Base-by-base conservation (phyloP, 2,797 vertebrate genomes). In the Selene dorsalis region DNA sequence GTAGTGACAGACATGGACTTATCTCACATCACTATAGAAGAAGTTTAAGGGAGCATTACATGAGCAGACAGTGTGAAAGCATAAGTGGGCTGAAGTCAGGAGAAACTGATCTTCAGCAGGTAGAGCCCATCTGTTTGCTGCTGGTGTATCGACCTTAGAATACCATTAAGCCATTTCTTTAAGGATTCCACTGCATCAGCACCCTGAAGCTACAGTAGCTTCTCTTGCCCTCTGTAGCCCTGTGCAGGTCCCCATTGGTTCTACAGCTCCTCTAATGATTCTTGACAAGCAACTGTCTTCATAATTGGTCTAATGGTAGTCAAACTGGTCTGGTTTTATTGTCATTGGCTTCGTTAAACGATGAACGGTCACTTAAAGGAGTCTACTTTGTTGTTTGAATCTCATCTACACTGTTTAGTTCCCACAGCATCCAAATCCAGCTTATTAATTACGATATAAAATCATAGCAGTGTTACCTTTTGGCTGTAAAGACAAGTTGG, bases 161-260 rank as follows among this genome's bases (percentile, higher is more conserved):
- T 88, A 84, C 84, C 91, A 91, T 90, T 89, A 88, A 88, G 80
- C 73, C 73, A 63, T 89, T 88, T 88, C 80, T 92, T 84, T 81
- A 84, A 84, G 73, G 85, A 85, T 90, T 91, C 81, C 87, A 84
- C 85, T 43, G 82, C 87, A 87, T 93, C 92, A 94, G 90, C 89
- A 90, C 18, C 73, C 50, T 82, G 69, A 71, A 75, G 85, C 73
- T 80, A 47, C 73, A 38, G 20, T 38, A 67, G 45, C 59, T 73
- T 82, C 58, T 61, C 77, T 67, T 64, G 71, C 68, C 78, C 74
- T 18, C 7, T 8, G 22, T 50, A 45, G 76, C 74, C 57, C 79
- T 30, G 1, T 74, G 53, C 71, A 39, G 56, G 52, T 62, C 70
- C 52, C 48, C 58, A 24, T 24, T 61, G 71, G 75, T 64, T 70